phyloP scores from a whole-genome alignment of 2,113 vertebrate species.

The Empidonax alnorum region DNA sequence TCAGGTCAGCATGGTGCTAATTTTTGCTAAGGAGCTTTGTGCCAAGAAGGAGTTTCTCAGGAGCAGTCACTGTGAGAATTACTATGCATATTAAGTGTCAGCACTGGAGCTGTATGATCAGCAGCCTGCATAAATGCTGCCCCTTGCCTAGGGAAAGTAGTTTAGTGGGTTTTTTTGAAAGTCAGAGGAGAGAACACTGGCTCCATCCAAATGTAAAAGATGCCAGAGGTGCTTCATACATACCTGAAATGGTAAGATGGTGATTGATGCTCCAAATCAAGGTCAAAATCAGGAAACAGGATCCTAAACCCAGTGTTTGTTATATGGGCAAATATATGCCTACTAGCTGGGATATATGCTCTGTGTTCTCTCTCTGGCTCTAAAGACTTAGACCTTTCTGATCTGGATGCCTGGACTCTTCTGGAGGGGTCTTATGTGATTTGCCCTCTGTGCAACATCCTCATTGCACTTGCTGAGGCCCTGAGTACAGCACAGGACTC shows the following conservation, averaged over 20 bases:
- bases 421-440: not conserved
- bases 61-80: not conserved
- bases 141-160: not conserved
- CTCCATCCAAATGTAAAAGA: not conserved
- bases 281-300: not conserved
- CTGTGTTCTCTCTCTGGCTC: not conserved
- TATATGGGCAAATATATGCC: not conserved
- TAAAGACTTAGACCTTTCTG: not conserved
- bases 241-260: not conserved
- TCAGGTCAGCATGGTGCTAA: not conserved
- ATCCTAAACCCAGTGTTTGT: not conserved
- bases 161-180: not conserved
- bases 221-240: not conserved
- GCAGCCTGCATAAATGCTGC: not conserved
- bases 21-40: not conserved
- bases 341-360: not conserved
- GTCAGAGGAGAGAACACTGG: not conserved
- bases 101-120: not conserved
- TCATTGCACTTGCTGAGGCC: not conserved
- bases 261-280: not conserved
- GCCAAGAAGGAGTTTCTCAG: not conserved
- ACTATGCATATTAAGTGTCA: not conserved
- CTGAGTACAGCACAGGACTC: not conserved
- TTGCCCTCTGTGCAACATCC: not conserved
- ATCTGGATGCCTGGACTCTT: not conserved